Evolutionary conservation across 2,888 invertebrate species (phyloP).

Genomic region (Torymus tubicola): DNA sequence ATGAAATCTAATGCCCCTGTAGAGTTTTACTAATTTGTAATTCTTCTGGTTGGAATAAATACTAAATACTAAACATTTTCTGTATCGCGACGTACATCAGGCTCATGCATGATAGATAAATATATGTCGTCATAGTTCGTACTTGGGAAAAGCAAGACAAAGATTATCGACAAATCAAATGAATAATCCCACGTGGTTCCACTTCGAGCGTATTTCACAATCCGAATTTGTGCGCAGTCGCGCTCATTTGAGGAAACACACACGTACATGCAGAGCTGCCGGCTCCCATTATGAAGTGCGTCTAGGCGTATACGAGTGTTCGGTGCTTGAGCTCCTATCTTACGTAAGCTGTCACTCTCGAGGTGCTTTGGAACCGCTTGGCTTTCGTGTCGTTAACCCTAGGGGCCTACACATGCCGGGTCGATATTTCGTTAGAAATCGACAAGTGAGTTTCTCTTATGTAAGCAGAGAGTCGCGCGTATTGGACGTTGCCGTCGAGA

Average conservation of each 20-base stretch:
- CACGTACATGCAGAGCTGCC: slow-evolving; percentile 5
- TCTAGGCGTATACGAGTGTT: neutral
- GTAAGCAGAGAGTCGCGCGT: slow-evolving; percentile 57
- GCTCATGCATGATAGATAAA: no score
- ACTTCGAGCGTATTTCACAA: neutral
- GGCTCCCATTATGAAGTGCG: slow-evolving; percentile 45
- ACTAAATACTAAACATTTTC: no score
- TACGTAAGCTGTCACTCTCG: slow-evolving; percentile 62
- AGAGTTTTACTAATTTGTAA: no score
- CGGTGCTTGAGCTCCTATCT: slow-evolving; percentile 57
- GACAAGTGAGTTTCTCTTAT: slow-evolving; percentile 69
- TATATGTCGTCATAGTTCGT: no score
- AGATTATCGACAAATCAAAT: no score
- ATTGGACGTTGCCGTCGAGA: no score
- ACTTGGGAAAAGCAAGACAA: no score
- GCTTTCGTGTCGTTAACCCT: slow-evolving; percentile 70
- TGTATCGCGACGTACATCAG: no score
- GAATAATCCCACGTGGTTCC: neutral
- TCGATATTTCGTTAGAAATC: slow-evolving; percentile 70
- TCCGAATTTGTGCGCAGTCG: neutral
- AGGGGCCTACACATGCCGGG: slow-evolving; percentile 57
- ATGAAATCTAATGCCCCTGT: no score
- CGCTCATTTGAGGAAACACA: slow-evolving; percentile 10
- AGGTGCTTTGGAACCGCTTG: slow-evolving; percentile 67
- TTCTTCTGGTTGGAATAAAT: no score